Evolutionary conservation across 2,888 invertebrate species (phyloP).

Genomic region (Scaptomyza reducta): DNA sequence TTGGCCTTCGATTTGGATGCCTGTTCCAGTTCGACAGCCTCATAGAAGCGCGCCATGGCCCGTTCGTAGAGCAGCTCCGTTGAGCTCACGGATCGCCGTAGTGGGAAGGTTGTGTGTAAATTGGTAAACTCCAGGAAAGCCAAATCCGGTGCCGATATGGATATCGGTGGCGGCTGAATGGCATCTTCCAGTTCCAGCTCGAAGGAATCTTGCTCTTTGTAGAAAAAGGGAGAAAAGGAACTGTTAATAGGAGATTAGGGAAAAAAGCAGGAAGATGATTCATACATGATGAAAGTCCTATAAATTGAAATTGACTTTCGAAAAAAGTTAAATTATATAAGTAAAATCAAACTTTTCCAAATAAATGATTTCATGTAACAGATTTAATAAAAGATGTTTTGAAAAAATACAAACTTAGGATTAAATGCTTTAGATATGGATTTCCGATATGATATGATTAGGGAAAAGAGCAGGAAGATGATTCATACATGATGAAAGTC

Average conservation of each 20-base stretch:
- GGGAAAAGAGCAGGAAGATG: not conserved
- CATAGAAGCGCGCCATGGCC: constrained; percentile 92
- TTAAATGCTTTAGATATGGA: not conserved
- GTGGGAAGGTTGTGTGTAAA: constrained; percentile 84
- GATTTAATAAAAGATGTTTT: not conserved
- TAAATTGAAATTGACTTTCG: not conserved
- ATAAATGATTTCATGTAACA: not conserved
- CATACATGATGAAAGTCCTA: not conserved
- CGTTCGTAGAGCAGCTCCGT: constrained; percentile 92
- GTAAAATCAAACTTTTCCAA: not conserved
- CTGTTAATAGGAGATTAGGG: not conserved
- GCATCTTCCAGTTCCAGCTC: constrained; percentile 88
- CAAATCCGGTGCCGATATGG: constrained; percentile 92
- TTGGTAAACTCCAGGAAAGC: constrained; percentile 87
- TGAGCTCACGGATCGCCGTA: constrained; percentile 91
- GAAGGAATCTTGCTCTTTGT: constrained; percentile 86
- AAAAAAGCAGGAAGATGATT: not conserved
- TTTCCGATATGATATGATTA: too few species aligned
- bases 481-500: not conserved
- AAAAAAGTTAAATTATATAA: not conserved
- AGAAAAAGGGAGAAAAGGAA: constrained; percentile 1
- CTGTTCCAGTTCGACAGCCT: constrained; percentile 91
- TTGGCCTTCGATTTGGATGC: constrained; percentile 85
- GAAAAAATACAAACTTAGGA: not conserved
- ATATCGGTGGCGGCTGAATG: constrained; percentile 91